A percentile compares a stretch with the other conserved stretches of the same genome.
These are phyloP conservation scores for Todus mexicanus DNA, from an alignment of 2,797 vertebrate genomes.

Conservation along the genomic window DNA sequence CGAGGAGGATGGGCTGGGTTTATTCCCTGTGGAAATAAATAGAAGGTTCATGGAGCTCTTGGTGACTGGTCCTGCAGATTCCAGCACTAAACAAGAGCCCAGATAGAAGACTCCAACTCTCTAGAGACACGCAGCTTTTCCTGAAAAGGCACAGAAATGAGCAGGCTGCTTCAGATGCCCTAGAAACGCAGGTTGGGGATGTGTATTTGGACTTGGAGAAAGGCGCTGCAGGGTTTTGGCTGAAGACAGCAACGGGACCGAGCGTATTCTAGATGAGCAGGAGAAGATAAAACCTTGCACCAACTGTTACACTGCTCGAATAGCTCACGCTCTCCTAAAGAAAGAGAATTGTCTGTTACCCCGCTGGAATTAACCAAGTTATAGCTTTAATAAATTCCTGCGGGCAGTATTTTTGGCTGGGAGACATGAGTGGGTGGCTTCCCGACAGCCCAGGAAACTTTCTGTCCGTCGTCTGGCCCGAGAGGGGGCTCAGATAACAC, in stretches of 20 bases:
- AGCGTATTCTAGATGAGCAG: neutral
- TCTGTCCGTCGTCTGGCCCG: neutral
- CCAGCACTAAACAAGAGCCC: neutral
- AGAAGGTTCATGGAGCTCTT: neutral
- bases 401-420: neutral
- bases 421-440: neutral
- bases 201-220: neutral
- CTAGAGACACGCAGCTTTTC: neutral
- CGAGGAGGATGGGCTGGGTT: too few relatives aligned
- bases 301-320: neutral
- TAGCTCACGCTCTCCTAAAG: neutral
- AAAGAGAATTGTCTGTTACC: neutral
- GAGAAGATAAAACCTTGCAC: neutral
- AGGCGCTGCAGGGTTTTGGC: neutral
- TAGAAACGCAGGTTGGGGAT: neutral
- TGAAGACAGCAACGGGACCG: neutral
- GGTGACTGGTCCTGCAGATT: neutral
- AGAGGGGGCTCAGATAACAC: neutral
- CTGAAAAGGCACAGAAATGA: neutral
- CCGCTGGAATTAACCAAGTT: neutral
- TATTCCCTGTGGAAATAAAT: too few relatives aligned
- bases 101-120: neutral
- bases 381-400: neutral
- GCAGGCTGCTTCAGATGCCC: neutral
- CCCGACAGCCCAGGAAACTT: neutral